phyloP scores from a whole-genome alignment of 1,140 invertebrate species.

The Bombus affinis region DNA sequence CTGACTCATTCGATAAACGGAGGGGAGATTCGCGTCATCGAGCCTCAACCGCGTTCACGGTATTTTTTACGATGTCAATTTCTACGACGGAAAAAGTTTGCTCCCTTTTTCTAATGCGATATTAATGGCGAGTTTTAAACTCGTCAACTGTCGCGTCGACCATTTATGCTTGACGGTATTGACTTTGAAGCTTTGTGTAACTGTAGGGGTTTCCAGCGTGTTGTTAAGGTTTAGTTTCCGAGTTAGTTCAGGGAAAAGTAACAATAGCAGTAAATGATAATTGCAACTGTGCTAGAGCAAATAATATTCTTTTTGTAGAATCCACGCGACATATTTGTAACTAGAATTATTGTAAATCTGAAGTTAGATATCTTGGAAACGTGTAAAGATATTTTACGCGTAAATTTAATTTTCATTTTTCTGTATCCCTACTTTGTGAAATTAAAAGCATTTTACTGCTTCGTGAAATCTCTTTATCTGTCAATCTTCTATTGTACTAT shows the following conservation, averaged over 20 bases:
- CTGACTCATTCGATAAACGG: not conserved
- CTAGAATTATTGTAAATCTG: no score
- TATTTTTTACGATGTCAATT: not conserved
- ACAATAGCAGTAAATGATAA: not conserved
- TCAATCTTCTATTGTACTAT: no score
- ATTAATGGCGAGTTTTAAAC: not conserved
- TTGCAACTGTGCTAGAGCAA: not conserved
- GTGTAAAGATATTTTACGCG: no score
- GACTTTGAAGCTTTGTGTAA: not conserved
- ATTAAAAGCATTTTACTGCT: no score
- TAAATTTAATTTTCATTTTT: no score
- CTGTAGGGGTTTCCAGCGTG: not conserved
- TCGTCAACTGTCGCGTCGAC: not conserved
- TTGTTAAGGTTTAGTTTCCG: no score
- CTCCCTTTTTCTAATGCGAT: not conserved
- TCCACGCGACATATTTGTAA: no score
- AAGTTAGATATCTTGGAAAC: no score
- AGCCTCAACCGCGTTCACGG: not conserved
- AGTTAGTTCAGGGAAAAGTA: not conserved
- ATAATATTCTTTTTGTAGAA: not conserved
- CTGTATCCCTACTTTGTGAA: no score
- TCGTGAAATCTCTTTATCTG: no score
- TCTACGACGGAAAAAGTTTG: not conserved
- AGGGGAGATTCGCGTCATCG: conserved; percentile 1
- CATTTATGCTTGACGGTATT: not conserved